Evolutionary conservation across 2,888 invertebrate genomes (phyloP), one percentile per base, ranked within the genome.

Genomic region (Plusia festucae): DNA sequence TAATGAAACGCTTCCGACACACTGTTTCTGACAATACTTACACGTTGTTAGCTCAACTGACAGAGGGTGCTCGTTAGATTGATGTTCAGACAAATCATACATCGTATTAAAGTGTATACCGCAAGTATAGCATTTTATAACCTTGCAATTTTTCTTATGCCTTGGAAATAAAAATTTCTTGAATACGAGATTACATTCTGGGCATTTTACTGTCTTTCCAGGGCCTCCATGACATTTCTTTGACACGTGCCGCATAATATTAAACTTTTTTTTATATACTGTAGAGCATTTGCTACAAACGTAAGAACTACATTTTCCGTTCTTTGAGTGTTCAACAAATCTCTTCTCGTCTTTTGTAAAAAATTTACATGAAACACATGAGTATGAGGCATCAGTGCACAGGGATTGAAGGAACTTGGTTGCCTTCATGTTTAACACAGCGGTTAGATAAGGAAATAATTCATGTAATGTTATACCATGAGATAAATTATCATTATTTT

Each of bases 11-110:
- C 62, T 62, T 0, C 93, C 93, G 0, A 93, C 90, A 62, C 88
- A 90, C 1, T 91, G 89, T 62, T 85, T 87, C 0, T 78, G 73
- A 46, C 94, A 94, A 53, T 86, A 92, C 15, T 82, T 85, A 53
- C 94, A 94, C 0, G 68, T 60, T 18, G 80, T 70, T 0, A 93
- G 58, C 1, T 83, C 81, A 0, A 92, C 73, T 0, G 86, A 82
- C 0, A 80, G 44, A 0, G 88, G 87, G 62, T 94, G 94, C 0
- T 71, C 69, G 2, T 66, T 65, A 0, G 79, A 70, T 49, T 90
- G 90, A 58, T 94, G 94, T 3, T 78, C 70, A 0, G 91, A 83
- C 51, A 91, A 68, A 0, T 86, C 83, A 0, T 85, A 73, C 13
- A 93, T 77, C 0, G 82, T 67, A 1, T 76, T n/a, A 60, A 90